Evolutionary conservation across 2,797 vertebrate genomes (phyloP).

Genomic region (Hippopotamyrus pictus): DNA sequence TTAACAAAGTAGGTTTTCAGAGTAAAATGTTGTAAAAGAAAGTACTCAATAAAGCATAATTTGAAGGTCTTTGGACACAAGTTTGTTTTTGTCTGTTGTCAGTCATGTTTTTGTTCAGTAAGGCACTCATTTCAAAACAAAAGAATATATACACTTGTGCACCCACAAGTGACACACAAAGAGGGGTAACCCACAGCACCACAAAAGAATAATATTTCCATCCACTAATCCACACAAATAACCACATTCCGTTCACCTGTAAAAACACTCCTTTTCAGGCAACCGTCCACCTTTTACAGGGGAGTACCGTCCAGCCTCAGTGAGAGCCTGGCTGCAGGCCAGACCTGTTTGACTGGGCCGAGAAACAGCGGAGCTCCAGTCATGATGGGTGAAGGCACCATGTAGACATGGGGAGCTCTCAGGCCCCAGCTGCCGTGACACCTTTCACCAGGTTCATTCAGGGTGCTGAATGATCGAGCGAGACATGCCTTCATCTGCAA

Average conservation of each 20-base stretch:
- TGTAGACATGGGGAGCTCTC: background rate
- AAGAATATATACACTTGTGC: background rate
- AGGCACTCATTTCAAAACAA: background rate
- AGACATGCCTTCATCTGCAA: background rate
- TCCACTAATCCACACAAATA: background rate
- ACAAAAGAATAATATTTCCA: background rate
- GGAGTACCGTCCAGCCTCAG: background rate
- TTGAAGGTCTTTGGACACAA: conserved; percentile 52
- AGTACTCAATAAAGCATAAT: conserved; percentile 57
- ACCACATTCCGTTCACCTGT: background rate
- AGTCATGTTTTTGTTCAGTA: background rate
- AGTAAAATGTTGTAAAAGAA: conserved; percentile 57
- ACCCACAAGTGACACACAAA: background rate
- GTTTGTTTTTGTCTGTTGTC: conserved; percentile 28
- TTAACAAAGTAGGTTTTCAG: conserved; percentile 57
- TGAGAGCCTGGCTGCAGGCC: background rate
- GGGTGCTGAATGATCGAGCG: background rate
- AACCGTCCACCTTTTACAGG: background rate
- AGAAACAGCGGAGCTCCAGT: background rate
- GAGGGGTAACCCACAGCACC: background rate
- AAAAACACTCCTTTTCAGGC: background rate
- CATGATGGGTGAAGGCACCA: background rate
- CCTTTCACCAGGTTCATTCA: background rate
- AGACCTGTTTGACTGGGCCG: background rate
- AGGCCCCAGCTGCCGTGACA: background rate